Evolutionary conservation across 2,888 invertebrate species (phyloP), one percentile per base, ranked within the genome.

Genomic region (Nomada hirtipes): DNA sequence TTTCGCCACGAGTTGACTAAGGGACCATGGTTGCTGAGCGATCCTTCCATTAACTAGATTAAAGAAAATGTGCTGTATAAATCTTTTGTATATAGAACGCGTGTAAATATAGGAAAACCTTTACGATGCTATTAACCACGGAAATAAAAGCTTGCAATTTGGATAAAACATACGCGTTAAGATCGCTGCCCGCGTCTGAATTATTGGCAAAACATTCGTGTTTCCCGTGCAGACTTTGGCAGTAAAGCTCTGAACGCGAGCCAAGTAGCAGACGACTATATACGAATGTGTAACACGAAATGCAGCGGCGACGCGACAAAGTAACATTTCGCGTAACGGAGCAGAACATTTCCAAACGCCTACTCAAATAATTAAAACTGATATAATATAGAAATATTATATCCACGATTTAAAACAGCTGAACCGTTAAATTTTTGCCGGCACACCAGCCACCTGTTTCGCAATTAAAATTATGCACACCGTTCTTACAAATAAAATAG

Each of bases 1-100:
- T 68, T 36, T 29, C 68, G 10, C 47, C 50, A 36, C n/a, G 64
- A 53, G 47, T 59, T 73, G 55, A 71, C 71, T 76, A 76, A 71
- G 63, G 57, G 74, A 59, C 20, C n/a, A 55, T 64, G 67, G 83
- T 79, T 79, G 78, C 82, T 73, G 76, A 44, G 81, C 65, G 55
- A 60, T 59, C 36, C 11, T 44, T 61, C 29, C 61, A 63, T 69
- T 69, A 26, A 55, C 61, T 10, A 23, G 23, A n/a, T 4, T 15
- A 47, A 13, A n/a, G 3, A 23, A 69, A 59, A 69, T 70, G 29
- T n/a, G 7, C 15, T 52, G 11, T 36, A 78, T 68, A 76, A 78
- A 79, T 79, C 42, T 47, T 47, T 20, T 2, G 23, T 23, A 42
- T 23, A 69, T 44, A 61, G 42, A 52, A 50, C 11, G 9, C 10